Base-by-base conservation (phyloP, 2,888 invertebrate species). In the Acanthacorydalis orientalis region DNA sequence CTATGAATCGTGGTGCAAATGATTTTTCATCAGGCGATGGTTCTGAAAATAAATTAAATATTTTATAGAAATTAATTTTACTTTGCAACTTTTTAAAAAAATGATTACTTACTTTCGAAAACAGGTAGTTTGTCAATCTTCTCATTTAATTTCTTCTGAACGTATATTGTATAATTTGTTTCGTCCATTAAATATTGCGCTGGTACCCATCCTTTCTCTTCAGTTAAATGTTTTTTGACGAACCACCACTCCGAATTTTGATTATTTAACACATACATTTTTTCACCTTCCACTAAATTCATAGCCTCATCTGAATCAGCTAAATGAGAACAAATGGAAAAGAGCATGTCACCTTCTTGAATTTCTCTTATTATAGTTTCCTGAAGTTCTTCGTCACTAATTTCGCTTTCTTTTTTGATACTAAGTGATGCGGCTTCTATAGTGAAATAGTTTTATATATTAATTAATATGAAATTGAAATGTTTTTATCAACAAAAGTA, bases 161-260 rank as follows among this genome's bases (percentile, higher is more conserved):
- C 75, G 57, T 88, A 90, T 41, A 82, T 68, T 0, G 81, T 80
- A 59, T 91, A 92, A 55, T 80, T 82, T 3, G 70, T 70, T 62
- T 87, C 85, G 57, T 87, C 83, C 74, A 89, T 82, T 4, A 92
- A 70, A 59, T 87, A 83, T 60, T 86, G 83, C 0, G 90, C 86
- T 12, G 91, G 91, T n/a, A 91, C 90, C 84, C 88, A 90, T 50
- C 92, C 92, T 57, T 84, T 87, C 67, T 92, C 90, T 62, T 88
- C 84, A 0, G 90, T 90, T 31, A 90, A 69, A 62, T 86, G 81
- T 64, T 92, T 92, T 56, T 80, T 80, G 1, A 92, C 87, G 59
- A 84, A 87, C 90, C 91, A 92, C 90, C 91, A 91, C 61, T 91
- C 91, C 46, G 81, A 75, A 62, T 87, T 87, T 44, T 84, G 82